A percentile compares a stretch with the other conserved stretches of the same genome.
phyloP scores from a whole-genome alignment of 2,888 invertebrate species.

The Pseudococcus longispinus region DNA sequence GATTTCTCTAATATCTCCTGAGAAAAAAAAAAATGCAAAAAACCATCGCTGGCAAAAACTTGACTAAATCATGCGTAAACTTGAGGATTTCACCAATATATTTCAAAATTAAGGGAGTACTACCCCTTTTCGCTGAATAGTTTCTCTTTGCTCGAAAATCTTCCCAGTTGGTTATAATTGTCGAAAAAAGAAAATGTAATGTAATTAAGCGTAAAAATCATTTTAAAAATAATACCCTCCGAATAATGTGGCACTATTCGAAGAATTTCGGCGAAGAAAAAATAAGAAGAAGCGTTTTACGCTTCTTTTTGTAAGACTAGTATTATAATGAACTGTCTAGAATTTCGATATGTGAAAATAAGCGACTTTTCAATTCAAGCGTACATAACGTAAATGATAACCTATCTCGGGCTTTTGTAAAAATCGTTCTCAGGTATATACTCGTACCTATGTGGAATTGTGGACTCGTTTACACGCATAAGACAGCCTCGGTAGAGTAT shows the following conservation, averaged over 20 bases:
- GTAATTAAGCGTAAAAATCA: conserved; percentile 37
- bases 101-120: no score
- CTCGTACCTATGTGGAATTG: background rate
- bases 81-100: no score
- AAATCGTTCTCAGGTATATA: conserved; percentile 4
- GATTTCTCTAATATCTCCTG: no score
- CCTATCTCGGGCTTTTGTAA: conserved; percentile 12
- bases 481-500: background rate
- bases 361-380: conserved; percentile 50
- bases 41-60: no score
- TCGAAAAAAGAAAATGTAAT: background rate
- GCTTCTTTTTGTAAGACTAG: background rate
- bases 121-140: no score
- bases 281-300: background rate
- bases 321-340: conserved; percentile 51
- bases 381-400: conserved; percentile 52
- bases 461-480: conserved; percentile 1
- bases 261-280: background rate
- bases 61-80: no score
- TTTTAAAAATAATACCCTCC: conserved; percentile 15
- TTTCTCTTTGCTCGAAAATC: no score
- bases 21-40: no score
- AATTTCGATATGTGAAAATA: conserved; percentile 51
- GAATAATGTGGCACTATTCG: background rate
- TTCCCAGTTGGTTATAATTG: no score